Base-by-base conservation (phyloP, 1,140 invertebrate species). In the Zaprionus kolodkinae region DNA sequence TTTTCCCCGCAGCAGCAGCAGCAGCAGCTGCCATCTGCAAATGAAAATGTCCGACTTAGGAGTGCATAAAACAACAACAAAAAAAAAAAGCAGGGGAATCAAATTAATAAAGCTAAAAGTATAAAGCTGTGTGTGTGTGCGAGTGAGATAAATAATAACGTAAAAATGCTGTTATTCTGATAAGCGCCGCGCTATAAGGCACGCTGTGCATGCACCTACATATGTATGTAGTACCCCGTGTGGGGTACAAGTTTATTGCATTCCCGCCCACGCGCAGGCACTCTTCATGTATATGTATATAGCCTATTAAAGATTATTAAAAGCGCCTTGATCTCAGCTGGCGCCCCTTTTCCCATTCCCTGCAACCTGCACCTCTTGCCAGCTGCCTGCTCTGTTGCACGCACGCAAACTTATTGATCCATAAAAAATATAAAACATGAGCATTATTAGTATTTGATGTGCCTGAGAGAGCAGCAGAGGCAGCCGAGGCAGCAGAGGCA, bases 281-380 rank as follows among this genome's bases (percentile, higher is more conserved):
- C 50, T 50, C 6, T 50, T 43, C 60, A 21, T 21, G 17, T 61
- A 25, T 35, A 70, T 74, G 25, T 69, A 69, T 63, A 71, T 73
- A 27, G 57, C 79, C 82, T 76, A 84, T 87, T 88, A 84, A 80
- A 89, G 85, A 87, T 88, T 87, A 87, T 88, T 84, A 87, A 87
- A 84, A 87, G 80, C 73, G 57, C 77, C 84, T 84, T 78, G 84
- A 87, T 87, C 84, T 78, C 74, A 45, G 69, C 52, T 71, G 36
- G 36, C 59, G 38, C 59, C 33, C 35, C 35, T 7, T 2, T 33
- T 48, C 17, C 48, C 33, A 21, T 30, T 55, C 17, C 40, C 21
- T 38, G 13, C 55, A 11, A 15, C 17, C 9, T 12, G 15, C 45
- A 50, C 17, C 45, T 50, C 17, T 50, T 21, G 45, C 17, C 38